Percentiles rank a stretch among this genome's conserved stretches.
phyloP scores from a whole-genome alignment of 2,888 invertebrate genomes.

The Chloroclysta siterata region DNA sequence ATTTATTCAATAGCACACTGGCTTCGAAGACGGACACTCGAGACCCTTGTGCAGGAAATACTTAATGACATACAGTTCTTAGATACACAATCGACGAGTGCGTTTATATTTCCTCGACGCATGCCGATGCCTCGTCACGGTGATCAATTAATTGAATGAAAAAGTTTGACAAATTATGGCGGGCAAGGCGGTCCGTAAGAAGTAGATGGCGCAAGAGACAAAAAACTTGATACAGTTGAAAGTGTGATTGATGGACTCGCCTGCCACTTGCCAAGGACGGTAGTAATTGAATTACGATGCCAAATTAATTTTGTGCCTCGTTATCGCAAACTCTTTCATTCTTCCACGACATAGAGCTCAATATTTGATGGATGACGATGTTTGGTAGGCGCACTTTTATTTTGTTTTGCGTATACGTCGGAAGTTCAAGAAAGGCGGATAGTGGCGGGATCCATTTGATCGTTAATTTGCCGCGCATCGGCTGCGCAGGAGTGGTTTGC shows the following conservation, averaged over 20 bases:
- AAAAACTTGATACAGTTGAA: conserved; percentile 81
- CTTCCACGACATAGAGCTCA: conserved; percentile 55
- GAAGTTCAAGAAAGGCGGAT: conserved; percentile 60
- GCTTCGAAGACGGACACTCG: conserved; percentile 74
- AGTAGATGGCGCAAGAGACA: conserved; percentile 61
- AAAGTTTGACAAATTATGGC: conserved; percentile 77
- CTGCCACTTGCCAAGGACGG: conserved; percentile 67
- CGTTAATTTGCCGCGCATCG: conserved; percentile 77
- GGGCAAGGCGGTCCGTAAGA: conserved; percentile 65
- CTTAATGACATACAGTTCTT: conserved; percentile 80
- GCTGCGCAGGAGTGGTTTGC: conserved; percentile 61
- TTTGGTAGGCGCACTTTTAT: conserved; percentile 44
- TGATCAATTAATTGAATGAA: conserved; percentile 76
- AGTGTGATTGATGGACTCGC: conserved; percentile 79
- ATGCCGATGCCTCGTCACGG: conserved; percentile 53
- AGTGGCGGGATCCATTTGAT: conserved; percentile 71
- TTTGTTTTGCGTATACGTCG: conserved; percentile 53
- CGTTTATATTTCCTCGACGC: conserved; percentile 69
- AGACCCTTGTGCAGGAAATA: conserved; percentile 76
- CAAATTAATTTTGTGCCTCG: conserved; percentile 59
- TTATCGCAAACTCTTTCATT: conserved; percentile 54
- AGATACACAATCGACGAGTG: conserved; percentile 70
- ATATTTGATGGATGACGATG: conserved; percentile 46
- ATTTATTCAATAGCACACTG: conserved; percentile 78
- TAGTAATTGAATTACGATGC: conserved; percentile 78